Conservation (phyloP, 2,888 invertebrate species). For the Eupithecia subumbrata region DNA sequence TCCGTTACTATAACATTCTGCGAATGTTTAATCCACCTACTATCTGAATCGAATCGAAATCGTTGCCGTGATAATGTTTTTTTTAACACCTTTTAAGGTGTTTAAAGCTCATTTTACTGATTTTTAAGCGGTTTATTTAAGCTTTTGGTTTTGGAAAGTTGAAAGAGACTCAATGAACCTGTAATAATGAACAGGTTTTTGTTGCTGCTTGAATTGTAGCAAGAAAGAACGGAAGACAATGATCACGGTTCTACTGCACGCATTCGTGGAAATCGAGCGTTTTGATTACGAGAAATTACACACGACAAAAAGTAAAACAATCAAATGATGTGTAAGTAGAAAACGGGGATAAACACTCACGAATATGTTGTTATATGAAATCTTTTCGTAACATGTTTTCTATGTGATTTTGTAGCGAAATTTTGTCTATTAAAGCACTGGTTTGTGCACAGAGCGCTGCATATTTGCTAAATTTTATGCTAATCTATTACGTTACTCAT, state of each 20-base stretch:
- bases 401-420: neutral
- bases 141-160: slow-evolving; percentile 29
- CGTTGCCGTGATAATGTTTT: neutral
- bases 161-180: slow-evolving; percentile 13
- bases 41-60: slow-evolving; percentile 14
- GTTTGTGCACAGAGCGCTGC: no score
- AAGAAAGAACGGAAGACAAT: slow-evolving; percentile 7
- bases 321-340: slow-evolving; percentile 33
- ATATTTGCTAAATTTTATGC: neutral
- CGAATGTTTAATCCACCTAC: slow-evolving; percentile 7
- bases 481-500: neutral
- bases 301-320: slow-evolving; percentile 57
- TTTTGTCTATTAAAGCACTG: no score
- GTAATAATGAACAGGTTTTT: slow-evolving; percentile 24
- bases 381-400: neutral
- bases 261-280: slow-evolving; percentile 47
- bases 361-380: neutral
- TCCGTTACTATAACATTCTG: slow-evolving; percentile 21
- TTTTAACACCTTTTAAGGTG: neutral
- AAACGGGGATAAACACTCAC: neutral
- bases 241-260: slow-evolving; percentile 41
- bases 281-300: slow-evolving; percentile 52
- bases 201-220: slow-evolving; percentile 18
- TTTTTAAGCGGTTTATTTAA: neutral
- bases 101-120: neutral